Evolutionary conservation across 92 coral and sea anemone species (phyloP).

Genomic region (Anthopleura xanthogrammica): DNA sequence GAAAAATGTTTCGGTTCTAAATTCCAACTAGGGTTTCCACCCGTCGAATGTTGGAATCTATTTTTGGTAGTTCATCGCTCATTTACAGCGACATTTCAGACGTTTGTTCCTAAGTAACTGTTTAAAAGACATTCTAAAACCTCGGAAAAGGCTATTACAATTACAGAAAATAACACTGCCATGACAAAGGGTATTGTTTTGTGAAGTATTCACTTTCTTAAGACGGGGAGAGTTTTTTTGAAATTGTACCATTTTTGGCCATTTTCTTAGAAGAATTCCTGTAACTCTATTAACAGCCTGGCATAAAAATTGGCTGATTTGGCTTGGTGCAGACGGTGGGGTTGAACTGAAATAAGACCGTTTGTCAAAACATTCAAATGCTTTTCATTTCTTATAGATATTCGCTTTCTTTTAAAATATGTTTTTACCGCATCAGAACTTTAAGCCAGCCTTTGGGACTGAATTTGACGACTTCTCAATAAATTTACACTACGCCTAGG

Average conservation of each 20-base stretch:
- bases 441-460: neutral
- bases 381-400: neutral
- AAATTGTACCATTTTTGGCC: neutral
- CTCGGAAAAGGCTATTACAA: constrained; percentile 23
- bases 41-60: neutral
- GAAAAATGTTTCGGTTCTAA: neutral
- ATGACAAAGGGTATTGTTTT: neutral
- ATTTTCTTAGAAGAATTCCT: too few species aligned
- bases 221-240: too few species aligned
- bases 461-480: neutral
- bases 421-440: neutral
- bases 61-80: neutral
- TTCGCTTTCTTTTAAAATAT: neutral
- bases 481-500: neutral
- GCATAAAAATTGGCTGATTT: too few species aligned
- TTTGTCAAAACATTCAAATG: neutral
- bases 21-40: neutral
- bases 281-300: too few species aligned
- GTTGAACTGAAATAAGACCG: too few species aligned
- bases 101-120: constrained; percentile 5
- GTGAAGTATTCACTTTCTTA: neutral
- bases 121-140: constrained; percentile 16
- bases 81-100: neutral
- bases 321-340: too few species aligned
- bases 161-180: constrained; percentile 8